Evolutionary conservation across 2,113 vertebrate species (phyloP).

Genomic region (Micromys minutus): DNA sequence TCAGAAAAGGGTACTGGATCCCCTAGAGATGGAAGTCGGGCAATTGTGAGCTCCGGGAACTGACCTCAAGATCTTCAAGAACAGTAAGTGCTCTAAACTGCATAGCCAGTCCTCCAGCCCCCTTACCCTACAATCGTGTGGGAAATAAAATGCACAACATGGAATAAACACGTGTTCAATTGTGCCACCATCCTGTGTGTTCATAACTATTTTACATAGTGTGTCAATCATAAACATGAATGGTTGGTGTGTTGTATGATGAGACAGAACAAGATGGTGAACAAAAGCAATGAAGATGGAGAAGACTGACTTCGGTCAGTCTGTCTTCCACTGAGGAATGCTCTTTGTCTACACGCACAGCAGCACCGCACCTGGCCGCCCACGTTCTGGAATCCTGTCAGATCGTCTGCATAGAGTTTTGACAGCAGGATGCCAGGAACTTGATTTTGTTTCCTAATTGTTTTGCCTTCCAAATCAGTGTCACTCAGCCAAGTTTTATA

Average conservation of each 20-base stretch:
- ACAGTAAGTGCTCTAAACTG: not conserved
- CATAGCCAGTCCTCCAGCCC: too few species aligned
- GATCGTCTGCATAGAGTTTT: not conserved
- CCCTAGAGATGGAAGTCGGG: too few species aligned
- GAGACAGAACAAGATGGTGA: not conserved
- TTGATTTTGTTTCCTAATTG: constrained; percentile 29
- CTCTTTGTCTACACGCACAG: not conserved
- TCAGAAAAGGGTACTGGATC: not conserved
- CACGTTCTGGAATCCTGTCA: not conserved
- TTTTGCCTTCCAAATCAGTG: not conserved
- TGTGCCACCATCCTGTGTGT: not conserved
- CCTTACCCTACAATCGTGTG: not conserved
- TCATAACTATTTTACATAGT: not conserved
- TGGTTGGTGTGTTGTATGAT: not conserved
- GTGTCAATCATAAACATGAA: not conserved
- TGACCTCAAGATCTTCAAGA: not conserved
- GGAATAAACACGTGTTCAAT: not conserved
- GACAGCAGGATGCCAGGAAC: not conserved
- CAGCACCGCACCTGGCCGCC: not conserved
- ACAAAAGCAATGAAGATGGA: not conserved
- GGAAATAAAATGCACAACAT: not conserved
- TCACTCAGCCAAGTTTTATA: not conserved
- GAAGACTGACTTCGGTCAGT: not conserved
- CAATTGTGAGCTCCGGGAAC: not conserved
- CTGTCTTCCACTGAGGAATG: not conserved